These are phyloP conservation scores for Microcebus griseorufus DNA, from an alignment of 2,113 vertebrate species.

Conservation along the genomic window DNA sequence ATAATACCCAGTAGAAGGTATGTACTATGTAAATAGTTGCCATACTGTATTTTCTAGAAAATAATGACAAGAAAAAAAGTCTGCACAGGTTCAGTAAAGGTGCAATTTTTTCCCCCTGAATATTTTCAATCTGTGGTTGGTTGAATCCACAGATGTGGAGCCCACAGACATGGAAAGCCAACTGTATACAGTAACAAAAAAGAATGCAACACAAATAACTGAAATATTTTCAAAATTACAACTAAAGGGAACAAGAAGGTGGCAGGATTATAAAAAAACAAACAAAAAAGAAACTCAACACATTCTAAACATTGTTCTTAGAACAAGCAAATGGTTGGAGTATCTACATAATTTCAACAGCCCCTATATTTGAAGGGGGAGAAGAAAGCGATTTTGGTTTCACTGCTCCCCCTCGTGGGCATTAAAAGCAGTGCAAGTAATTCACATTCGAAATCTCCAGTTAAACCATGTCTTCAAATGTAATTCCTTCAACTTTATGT, in stretches of 20 bases:
- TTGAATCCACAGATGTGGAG: neutral
- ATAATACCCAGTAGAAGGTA: neutral
- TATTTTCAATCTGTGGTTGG: neutral
- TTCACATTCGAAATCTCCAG: neutral
- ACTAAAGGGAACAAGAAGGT: neutral
- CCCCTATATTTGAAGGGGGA: too few species aligned
- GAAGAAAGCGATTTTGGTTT: neutral
- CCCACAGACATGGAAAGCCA: neutral
- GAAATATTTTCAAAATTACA: conserved; percentile 22
- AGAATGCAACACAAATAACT: neutral
- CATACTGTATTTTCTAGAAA: neutral
- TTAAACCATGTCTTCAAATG: neutral
- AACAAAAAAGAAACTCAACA: neutral
- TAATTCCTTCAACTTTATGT: neutral
- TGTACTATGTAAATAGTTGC: neutral
- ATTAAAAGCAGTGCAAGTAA: neutral
- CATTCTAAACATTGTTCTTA: neutral
- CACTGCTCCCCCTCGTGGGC: conserved; percentile 49
- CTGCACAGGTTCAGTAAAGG: neutral
- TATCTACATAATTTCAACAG: neutral
- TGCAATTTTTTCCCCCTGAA: neutral
- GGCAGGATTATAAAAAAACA: neutral
- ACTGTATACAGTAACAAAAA: neutral
- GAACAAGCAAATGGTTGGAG: neutral
- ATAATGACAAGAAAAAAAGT: neutral